These are phyloP conservation scores for Carduelis carduelis DNA, from an alignment of 2,797 vertebrate species.

Conservation along the genomic window DNA sequence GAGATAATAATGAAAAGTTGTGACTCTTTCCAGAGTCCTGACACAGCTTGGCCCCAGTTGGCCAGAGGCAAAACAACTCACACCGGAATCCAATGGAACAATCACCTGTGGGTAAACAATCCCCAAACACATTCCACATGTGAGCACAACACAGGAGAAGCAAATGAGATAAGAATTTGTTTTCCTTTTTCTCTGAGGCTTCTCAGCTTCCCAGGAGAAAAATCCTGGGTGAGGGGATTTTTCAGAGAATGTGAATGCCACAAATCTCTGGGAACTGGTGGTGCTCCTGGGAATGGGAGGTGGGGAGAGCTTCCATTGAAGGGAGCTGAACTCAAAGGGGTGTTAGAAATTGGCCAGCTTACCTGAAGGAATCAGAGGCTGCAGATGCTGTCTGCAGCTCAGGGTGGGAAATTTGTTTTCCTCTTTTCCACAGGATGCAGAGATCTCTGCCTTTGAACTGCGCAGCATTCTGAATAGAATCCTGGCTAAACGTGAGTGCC, in stretches of 20 bases:
- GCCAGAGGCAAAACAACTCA: too few species aligned
- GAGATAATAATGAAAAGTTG: too few species aligned
- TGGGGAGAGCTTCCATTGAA: neutral
- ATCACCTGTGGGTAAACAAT: too few species aligned
- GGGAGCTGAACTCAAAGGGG: neutral
- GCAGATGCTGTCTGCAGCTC: neutral
- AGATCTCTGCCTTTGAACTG: constrained; percentile 87
- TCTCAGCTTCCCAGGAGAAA: neutral
- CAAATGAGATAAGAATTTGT: neutral
- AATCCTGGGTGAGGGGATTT: neutral
- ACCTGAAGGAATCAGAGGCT: neutral
- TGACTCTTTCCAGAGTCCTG: too few species aligned
- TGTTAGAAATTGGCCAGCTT: neutral
- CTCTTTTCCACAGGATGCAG: constrained; percentile 80
- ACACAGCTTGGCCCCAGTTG: too few species aligned
- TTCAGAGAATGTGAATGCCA: neutral
- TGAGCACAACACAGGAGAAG: neutral
- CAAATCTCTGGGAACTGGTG: neutral
- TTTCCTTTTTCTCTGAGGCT: neutral
- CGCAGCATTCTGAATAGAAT: constrained; percentile 83
- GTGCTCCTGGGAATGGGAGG: neutral
- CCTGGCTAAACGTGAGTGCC: constrained; percentile 82
- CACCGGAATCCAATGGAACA: too few species aligned
- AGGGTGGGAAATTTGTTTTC: neutral
- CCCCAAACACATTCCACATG: too few species aligned